Percentiles rank a stretch among this genome's conserved stretches.
phyloP scores from a whole-genome alignment of 1,140 invertebrate genomes.

The Pogonomyrmex barbatus region DNA sequence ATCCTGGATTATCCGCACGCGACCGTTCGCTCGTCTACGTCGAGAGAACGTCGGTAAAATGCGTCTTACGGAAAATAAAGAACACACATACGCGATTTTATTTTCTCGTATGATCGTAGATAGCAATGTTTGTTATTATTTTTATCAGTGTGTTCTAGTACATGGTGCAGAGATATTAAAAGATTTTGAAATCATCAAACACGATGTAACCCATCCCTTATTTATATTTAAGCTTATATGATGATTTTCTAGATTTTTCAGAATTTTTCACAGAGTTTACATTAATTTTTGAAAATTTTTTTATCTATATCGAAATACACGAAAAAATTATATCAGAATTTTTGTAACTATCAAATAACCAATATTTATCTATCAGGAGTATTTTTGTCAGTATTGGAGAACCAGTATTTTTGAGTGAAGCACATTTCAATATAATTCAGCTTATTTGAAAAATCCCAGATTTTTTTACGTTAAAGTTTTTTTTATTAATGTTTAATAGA shows the following conservation, averaged over 20 bases:
- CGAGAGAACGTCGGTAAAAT: background rate
- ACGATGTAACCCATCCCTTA: background rate
- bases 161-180: background rate
- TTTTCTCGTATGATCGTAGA: background rate
- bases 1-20: constrained; percentile 25
- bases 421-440: background rate
- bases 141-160: background rate
- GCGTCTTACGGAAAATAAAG: background rate
- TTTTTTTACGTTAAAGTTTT: background rate
- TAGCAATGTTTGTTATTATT: background rate
- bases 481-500: too few species aligned
- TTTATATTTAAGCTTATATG: background rate
- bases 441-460: background rate
- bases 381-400: background rate
- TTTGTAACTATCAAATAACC: constrained; percentile 1
- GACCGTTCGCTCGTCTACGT: background rate
- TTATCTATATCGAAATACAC: background rate
- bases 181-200: background rate
- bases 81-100: background rate
- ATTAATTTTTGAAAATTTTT: constrained; percentile 9
- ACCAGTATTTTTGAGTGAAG: background rate
- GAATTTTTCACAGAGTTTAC: background rate
- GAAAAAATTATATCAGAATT: background rate
- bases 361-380: background rate
- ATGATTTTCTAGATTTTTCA: background rate